Evolutionary conservation across 2,113 vertebrate species (phyloP).

Genomic region (Orthonyx spaldingii): DNA sequence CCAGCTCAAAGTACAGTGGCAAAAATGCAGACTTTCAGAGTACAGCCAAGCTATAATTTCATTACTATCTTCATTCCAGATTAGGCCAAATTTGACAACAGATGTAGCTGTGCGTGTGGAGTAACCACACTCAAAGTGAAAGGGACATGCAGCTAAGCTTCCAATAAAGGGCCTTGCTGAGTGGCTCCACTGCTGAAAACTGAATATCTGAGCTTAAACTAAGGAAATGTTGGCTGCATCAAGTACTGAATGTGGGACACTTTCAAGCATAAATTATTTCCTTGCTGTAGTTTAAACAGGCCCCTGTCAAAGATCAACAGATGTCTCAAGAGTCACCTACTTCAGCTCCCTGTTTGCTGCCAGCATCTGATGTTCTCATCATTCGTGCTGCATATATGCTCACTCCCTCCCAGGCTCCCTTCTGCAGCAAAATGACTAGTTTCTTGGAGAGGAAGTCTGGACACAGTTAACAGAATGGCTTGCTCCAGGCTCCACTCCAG

Average conservation of each 20-base stretch:
- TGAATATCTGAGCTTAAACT: background rate
- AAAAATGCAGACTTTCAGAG: background rate
- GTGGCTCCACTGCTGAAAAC: background rate
- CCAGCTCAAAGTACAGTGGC: background rate
- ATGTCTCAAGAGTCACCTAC: background rate
- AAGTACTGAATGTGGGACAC: background rate
- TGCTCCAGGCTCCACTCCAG: slow-evolving; percentile 42
- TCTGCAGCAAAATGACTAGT: slow-evolving; percentile 14
- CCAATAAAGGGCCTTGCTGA: background rate
- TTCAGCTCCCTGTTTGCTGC: background rate
- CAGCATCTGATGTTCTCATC: slow-evolving; percentile 21
- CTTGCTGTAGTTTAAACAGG: background rate
- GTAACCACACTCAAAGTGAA: background rate
- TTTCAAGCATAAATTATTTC: background rate
- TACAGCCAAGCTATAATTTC: background rate
- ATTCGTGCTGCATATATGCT: background rate
- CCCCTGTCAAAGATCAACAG: background rate
- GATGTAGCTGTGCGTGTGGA: background rate
- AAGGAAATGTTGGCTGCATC: background rate
- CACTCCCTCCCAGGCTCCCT: background rate
- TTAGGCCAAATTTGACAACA: background rate
- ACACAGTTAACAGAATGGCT: slow-evolving; percentile 19
- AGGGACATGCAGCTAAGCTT: background rate
- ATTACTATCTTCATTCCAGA: background rate
- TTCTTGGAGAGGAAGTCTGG: slow-evolving; percentile 44